Percentiles rank a stretch among this genome's conserved stretches.
phyloP scores from a whole-genome alignment of 2,113 vertebrate genomes.

The Collichthys lucidus region DNA sequence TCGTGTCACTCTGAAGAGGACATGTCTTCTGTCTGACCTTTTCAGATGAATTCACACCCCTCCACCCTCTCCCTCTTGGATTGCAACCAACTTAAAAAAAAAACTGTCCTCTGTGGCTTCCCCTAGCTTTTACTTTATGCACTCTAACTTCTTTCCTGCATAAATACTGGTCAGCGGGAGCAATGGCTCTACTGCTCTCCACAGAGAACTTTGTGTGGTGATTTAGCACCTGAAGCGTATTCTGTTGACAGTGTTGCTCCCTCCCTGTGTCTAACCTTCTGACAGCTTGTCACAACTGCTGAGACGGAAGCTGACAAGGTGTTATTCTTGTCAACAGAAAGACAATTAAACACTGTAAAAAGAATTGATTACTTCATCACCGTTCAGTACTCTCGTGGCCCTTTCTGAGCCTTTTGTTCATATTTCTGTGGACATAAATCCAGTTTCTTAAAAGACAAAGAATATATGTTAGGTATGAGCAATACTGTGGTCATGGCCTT shows the following conservation, averaged over 20 bases:
- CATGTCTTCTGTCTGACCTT: slow-evolving; percentile 71
- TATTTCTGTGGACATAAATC: too few species aligned
- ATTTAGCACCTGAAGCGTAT: not conserved
- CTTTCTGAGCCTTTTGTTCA: too few species aligned
- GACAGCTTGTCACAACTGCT: not conserved
- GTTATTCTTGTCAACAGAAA: not conserved
- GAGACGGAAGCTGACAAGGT: not conserved
- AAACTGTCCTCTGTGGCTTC: not conserved
- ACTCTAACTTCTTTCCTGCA: slow-evolving; percentile 1
- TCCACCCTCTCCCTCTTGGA: slow-evolving; percentile 41
- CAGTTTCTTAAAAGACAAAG: too few species aligned
- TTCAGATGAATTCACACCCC: slow-evolving; percentile 65
- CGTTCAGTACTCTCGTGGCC: slow-evolving; percentile 4
- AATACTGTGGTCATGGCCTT: not conserved
- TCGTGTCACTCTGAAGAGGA: slow-evolving; percentile 53
- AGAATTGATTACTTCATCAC: not conserved
- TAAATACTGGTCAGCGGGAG: not conserved
- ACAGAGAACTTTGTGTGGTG: not conserved
- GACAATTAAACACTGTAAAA: not conserved
- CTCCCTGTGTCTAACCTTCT: not conserved
- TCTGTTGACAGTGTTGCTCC: not conserved
- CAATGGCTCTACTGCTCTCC: not conserved
- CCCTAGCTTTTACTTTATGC: slow-evolving; percentile 6
- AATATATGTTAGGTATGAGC: not conserved
- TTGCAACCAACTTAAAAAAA: slow-evolving; percentile 1